Conservation (phyloP, 2,113 vertebrate genomes). For the Oryzias woworae region DNA sequence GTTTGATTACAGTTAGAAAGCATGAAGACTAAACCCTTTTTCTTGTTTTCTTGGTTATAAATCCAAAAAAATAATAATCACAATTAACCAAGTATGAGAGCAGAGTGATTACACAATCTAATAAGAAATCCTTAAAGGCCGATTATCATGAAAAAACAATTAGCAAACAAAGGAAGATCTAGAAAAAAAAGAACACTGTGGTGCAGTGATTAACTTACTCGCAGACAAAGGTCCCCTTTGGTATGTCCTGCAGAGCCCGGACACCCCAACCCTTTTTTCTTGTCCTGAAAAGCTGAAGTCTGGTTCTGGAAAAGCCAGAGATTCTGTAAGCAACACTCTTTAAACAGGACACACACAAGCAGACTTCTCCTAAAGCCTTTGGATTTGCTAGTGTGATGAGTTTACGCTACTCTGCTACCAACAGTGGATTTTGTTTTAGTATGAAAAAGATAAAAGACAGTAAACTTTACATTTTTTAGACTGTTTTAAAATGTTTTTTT, state of each 20-base stretch:
- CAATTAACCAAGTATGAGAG: no score
- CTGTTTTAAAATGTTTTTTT: no score
- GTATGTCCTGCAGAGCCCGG: conserved; percentile 90
- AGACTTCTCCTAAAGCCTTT: no score
- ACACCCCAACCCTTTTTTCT: conserved; percentile 95
- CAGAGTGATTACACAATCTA: not conserved
- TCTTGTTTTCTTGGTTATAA: no score
- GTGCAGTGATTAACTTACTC: conserved; percentile 82
- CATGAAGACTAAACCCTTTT: no score
- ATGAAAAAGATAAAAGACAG: not conserved
- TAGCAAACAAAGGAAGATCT: not conserved
- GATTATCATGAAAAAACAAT: not conserved
- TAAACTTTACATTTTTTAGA: no score
- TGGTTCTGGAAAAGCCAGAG: conserved; percentile 73
- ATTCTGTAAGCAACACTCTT: not conserved
- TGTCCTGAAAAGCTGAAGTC: conserved; percentile 92
- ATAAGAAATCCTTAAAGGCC: not conserved
- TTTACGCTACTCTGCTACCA: no score
- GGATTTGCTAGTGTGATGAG: no score
- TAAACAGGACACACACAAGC: no score
- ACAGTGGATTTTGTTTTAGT: not conserved
- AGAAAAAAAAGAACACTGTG: not conserved
- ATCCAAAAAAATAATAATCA: no score
- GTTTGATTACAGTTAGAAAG: no score
- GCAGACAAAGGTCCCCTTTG: conserved; percentile 92